Evolutionary conservation across 1,140 invertebrate genomes (phyloP), one percentile per base, ranked within the genome.

Genomic region (Araneus ventricosus): DNA sequence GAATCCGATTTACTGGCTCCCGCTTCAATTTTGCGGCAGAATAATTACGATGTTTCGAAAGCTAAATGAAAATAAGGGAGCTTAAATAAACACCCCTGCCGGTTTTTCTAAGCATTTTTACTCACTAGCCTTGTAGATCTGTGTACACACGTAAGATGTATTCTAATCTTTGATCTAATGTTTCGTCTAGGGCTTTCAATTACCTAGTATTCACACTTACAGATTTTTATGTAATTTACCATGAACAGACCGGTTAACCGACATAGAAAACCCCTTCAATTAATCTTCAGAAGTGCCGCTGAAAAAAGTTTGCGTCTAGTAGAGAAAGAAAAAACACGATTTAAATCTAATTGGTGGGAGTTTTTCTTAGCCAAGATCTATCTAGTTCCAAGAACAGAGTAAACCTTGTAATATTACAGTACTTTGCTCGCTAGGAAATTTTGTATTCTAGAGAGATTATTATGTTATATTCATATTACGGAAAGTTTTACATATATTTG

Each of bases 1-100:
- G 70, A 91, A 91, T 91, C 45, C 67, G 89, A 91, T 84, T 91
- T 84, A 91, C 45, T 82, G 75, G 89, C 89, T 84, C 37, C 57
- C 37, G 41, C 30, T 63, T 84, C 57, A 45, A 34, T 45, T 84
- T 34, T 91, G 79, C 57, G 79, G 89, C 67, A 63, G 89, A 82
- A 84, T 84, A 91, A 84, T 91, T 91, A 91, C 52, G 80, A 61
- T 37, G 57, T 34, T 82, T 88, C 61, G 59, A 27, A 75, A 41
- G 57, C 37, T n/a, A 88, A 57, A 67, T 41, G 52, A 63, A 90
- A 90, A 57, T n/a, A 82, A 39, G 57, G 59, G 70, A 37, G 52
- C 24, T 82, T 90, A 39, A 82, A 82, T 59, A 90, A 90, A 90
- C 88, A 80, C 27, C 37, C 27, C 57, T 34, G n/a, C 52, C 41